Evolutionary conservation across 2,113 vertebrate genomes (phyloP).

Genomic region (Calyptomena viridis): DNA sequence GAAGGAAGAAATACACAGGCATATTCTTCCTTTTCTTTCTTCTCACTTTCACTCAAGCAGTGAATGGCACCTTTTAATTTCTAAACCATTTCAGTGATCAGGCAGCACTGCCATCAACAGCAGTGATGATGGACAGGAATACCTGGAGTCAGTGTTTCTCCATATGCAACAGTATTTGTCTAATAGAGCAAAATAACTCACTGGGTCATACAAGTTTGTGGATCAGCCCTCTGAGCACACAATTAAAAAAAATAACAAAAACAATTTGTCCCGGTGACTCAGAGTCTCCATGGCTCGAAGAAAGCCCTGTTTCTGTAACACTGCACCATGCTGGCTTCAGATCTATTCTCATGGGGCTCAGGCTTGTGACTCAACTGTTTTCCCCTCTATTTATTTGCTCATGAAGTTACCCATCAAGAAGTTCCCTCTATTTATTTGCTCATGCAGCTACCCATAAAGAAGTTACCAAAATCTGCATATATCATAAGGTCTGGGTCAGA

Average conservation of each 20-base stretch:
- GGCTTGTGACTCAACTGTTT: slow-evolving; percentile 35
- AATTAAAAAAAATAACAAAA: not conserved
- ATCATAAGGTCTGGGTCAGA: not conserved
- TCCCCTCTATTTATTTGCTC: not conserved
- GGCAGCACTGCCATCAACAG: not conserved
- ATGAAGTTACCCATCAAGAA: not conserved
- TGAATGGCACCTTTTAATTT: not conserved
- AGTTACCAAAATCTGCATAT: not conserved
- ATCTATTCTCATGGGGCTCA: slow-evolving; percentile 6
- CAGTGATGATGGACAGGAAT: not conserved
- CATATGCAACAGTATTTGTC: not conserved
- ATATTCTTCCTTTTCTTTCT: not conserved
- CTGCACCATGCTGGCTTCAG: slow-evolving; percentile 1
- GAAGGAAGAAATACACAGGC: not conserved
- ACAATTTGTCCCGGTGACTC: slow-evolving; percentile 55
- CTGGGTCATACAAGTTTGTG: not conserved
- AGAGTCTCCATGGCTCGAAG: not conserved
- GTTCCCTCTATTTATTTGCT: not conserved
- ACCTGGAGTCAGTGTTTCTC: not conserved
- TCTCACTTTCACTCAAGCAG: not conserved
- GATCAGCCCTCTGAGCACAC: not conserved
- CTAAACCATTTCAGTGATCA: not conserved
- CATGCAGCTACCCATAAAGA: not conserved
- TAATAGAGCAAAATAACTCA: not conserved
- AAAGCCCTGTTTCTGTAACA: slow-evolving; percentile 16